Conservation (phyloP, 2,113 vertebrate species). For the Proterorhinus semilunaris region DNA sequence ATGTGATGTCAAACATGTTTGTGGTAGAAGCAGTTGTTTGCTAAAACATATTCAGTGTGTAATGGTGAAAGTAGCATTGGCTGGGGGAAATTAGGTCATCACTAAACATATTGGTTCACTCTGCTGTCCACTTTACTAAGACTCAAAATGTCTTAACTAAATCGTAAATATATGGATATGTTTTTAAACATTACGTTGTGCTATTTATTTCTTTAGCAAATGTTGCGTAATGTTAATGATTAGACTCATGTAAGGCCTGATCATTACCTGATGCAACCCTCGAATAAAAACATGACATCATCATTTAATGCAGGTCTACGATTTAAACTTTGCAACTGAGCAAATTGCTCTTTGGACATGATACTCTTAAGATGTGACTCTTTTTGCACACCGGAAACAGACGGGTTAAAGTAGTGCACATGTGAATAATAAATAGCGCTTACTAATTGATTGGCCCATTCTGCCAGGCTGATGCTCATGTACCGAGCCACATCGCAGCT, state of each 20-base stretch:
- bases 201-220: too few species aligned
- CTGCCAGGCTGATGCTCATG: slow-evolving; percentile 37
- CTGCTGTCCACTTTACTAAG: slow-evolving; percentile 1
- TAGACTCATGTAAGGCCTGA: too few species aligned
- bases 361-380: too few species aligned
- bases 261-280: too few species aligned
- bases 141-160: neutral
- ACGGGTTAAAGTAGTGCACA: slow-evolving; percentile 15
- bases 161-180: too few species aligned
- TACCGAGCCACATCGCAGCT: slow-evolving; percentile 5
- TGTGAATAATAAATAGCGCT: slow-evolving; percentile 65
- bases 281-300: too few species aligned
- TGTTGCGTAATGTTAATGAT: too few species aligned
- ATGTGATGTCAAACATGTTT: slow-evolving; percentile 19
- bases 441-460: slow-evolving; percentile 68
- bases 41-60: neutral
- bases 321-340: too few species aligned
- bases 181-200: too few species aligned
- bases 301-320: too few species aligned
- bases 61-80: slow-evolving; percentile 18
- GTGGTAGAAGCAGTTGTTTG: slow-evolving; percentile 17
- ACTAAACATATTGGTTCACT: slow-evolving; percentile 19
- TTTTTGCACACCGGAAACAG: too few species aligned
- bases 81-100: slow-evolving; percentile 33
- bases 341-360: too few species aligned